Conservation (phyloP, 2,888 invertebrate species). For the Sminthurides aquaticus region DNA sequence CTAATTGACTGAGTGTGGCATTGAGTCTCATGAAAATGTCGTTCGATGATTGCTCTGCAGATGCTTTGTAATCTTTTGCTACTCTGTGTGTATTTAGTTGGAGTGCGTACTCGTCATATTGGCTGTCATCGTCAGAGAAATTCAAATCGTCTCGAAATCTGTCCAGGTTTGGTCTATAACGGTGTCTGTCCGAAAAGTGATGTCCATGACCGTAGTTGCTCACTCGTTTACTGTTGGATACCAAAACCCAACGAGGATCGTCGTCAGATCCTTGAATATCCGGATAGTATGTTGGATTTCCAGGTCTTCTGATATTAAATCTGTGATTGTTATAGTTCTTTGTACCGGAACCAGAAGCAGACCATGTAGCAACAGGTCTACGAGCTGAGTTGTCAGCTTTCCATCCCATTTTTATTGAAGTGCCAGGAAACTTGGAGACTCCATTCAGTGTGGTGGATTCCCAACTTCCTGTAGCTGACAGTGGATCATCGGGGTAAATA, state of each 20-base stretch:
- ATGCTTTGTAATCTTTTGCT: constrained; percentile 6
- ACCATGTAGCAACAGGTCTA: constrained; percentile 36
- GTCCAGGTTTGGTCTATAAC: constrained; percentile 9
- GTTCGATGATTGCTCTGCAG: neutral
- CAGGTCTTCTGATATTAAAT: constrained; percentile 15
- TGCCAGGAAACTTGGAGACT: neutral
- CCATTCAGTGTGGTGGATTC: constrained; percentile 22
- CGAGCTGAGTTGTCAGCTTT: constrained; percentile 16
- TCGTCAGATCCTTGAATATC: constrained; percentile 24
- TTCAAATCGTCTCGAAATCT: constrained; percentile 9
- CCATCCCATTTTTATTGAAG: constrained; percentile 2
- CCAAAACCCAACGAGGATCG: constrained; percentile 40
- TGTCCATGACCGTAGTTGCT: constrained; percentile 4
- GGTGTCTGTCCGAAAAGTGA: constrained; percentile 11
- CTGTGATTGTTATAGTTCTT: neutral
- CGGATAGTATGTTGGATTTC: constrained; percentile 28
- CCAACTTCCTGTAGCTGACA: constrained; percentile 41
- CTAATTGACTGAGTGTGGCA: constrained; percentile 36
- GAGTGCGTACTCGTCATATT: neutral
- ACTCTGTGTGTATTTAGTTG: constrained; percentile 7
- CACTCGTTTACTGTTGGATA: constrained; percentile 36
- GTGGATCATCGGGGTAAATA: constrained; percentile 38
- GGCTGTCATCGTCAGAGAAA: neutral
- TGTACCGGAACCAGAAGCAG: constrained; percentile 20
- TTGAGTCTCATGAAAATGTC: constrained; percentile 35